These are phyloP conservation scores for Phataginus tetradactyla DNA, from an alignment of 2,797 vertebrate genomes.

Conservation along the genomic window DNA sequence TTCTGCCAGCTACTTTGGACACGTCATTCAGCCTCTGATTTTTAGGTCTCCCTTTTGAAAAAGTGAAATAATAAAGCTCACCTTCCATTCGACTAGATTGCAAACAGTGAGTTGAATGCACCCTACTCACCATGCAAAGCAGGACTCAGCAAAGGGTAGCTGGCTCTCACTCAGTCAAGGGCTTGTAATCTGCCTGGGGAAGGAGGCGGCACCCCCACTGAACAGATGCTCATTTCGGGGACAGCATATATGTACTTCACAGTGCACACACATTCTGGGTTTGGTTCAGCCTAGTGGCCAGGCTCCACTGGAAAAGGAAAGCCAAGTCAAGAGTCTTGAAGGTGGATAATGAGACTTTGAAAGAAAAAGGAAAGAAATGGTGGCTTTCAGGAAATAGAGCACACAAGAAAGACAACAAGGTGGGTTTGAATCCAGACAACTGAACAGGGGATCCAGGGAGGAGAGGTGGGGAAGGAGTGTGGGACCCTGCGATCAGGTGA, in stretches of 20 bases:
- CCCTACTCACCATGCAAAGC: no score
- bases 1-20: background rate
- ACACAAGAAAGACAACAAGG: background rate
- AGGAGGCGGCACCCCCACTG: fast-evolving
- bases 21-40: background rate
- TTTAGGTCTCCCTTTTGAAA: background rate
- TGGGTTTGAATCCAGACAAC: background rate
- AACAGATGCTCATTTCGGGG: fast-evolving
- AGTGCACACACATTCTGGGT: background rate
- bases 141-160: background rate
- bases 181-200: background rate
- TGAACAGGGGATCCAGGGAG: background rate
- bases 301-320: background rate
- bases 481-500: background rate
- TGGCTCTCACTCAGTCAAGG: background rate
- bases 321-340: background rate
- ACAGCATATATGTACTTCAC: fast-evolving
- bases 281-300: background rate
- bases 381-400: background rate
- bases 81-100: background rate
- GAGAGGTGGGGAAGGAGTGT: no score
- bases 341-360: background rate
- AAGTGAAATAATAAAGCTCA: background rate
- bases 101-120: fast-evolving
- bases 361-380: background rate